Percentiles rank a stretch among this genome's conserved stretches.
Evolutionary conservation across 1,140 invertebrate genomes (phyloP).

Genomic region (Triops longicaudatus): DNA sequence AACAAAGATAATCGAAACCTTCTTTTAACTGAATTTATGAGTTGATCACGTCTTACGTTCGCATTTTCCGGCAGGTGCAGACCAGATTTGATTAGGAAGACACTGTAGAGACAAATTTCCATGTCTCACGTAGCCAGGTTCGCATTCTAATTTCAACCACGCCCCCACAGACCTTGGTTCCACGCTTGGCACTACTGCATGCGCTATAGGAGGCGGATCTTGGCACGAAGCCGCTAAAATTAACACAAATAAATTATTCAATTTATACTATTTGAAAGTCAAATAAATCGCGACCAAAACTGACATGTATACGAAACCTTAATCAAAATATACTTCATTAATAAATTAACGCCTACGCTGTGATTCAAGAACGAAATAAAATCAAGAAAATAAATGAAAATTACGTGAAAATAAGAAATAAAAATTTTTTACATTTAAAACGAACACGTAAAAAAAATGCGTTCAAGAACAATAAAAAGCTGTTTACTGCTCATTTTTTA

Average conservation of each 20-base stretch:
- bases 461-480: too few species aligned
- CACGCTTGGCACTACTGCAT: conserved; percentile 25
- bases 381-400: too few species aligned
- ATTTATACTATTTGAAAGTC: not conserved
- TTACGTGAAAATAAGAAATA: too few species aligned
- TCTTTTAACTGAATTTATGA: conserved; percentile 16
- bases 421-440: too few species aligned
- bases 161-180: conserved; percentile 34
- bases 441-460: too few species aligned
- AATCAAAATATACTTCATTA: too few species aligned
- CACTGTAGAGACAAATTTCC: conserved; percentile 46
- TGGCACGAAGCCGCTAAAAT: conserved; percentile 30
- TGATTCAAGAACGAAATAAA: too few species aligned
- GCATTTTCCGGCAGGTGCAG: conserved; percentile 46
- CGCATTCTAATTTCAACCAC: conserved; percentile 35
- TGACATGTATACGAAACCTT: not conserved
- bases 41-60: conserved; percentile 25
- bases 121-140: conserved; percentile 40
- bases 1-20: conserved; percentile 25
- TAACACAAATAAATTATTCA: conserved; percentile 20
- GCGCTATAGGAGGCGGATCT: conserved; percentile 23
- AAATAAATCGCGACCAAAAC: not conserved
- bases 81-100: conserved; percentile 46
- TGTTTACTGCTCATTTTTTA: too few species aligned
- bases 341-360: too few species aligned